Evolutionary conservation across 2,888 invertebrate species (phyloP).

Genomic region (Patella ulyssiponensis): DNA sequence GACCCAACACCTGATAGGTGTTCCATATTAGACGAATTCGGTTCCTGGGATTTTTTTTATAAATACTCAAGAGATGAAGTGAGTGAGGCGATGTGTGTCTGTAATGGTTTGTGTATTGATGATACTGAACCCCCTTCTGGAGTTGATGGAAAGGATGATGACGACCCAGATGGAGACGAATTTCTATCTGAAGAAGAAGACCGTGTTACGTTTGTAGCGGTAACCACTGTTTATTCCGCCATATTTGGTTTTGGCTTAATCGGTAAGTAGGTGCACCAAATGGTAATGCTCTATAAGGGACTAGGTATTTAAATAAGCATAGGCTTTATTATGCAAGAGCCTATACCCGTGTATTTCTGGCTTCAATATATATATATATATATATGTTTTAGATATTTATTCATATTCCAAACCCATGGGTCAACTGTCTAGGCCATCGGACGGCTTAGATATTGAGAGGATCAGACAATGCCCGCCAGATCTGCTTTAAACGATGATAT

Average conservation of each 20-base stretch:
- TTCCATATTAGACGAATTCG: conserved; percentile 19
- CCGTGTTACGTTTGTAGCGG: conserved; percentile 29
- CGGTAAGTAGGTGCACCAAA: conserved; percentile 28
- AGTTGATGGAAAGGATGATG: conserved; percentile 10
- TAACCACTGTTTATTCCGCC: conserved; percentile 27
- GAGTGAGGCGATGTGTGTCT: conserved; percentile 29
- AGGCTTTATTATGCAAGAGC: too few species aligned
- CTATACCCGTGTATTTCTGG: too few species aligned
- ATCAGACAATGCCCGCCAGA: too few species aligned
- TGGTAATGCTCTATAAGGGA: too few species aligned
- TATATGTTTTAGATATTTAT: too few species aligned
- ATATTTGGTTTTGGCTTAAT: conserved; percentile 35
- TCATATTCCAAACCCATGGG: too few species aligned
- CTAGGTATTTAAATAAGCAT: too few species aligned
- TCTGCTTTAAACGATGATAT: too few species aligned
- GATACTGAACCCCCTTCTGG: neutral
- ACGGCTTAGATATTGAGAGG: too few species aligned
- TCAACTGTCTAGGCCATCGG: too few species aligned
- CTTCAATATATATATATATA: too few species aligned
- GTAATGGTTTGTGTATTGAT: conserved; percentile 24
- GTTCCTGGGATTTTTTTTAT: conserved; percentile 21
- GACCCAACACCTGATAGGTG: conserved; percentile 1
- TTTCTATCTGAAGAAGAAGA: conserved; percentile 26
- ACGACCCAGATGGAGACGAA: conserved; percentile 14
- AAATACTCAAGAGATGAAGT: conserved; percentile 33